Conservation (phyloP, 1,140 invertebrate species). For the Listronotus oregonensis region DNA sequence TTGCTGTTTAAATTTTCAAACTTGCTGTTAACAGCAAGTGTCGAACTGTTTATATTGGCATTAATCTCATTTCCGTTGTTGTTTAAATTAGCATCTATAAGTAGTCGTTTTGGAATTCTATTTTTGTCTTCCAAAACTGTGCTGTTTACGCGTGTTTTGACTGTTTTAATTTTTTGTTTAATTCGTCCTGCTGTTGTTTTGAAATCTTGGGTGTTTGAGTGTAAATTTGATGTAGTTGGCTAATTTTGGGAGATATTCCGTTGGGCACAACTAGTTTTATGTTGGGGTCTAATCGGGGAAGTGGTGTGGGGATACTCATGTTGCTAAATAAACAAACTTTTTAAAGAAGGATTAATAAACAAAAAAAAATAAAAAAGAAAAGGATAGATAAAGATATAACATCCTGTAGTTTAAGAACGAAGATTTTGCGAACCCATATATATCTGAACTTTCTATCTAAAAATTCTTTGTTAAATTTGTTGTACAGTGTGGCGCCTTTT, state of each 20-base stretch:
- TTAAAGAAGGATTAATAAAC: no score
- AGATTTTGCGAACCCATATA: no score
- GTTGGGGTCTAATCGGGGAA: constrained; percentile 19
- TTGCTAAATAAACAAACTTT: no score
- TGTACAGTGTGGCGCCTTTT: no score
- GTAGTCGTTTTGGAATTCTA: constrained; percentile 7
- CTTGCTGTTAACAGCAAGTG: constrained; percentile 11
- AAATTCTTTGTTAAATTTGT: no score
- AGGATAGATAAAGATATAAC: no score
- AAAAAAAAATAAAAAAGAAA: no score
- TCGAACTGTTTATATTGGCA: neutral
- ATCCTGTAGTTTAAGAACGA: no score
- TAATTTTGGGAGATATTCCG: constrained; percentile 29
- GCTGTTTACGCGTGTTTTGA: neutral
- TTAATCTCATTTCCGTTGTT: neutral
- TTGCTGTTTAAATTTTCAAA: constrained; percentile 9
- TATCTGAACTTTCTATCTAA: no score
- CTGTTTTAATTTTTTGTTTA: constrained; percentile 20
- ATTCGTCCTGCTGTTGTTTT: constrained; percentile 26
- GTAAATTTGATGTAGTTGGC: constrained; percentile 24
- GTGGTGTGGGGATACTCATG: constrained; percentile 12
- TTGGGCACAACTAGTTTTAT: neutral
- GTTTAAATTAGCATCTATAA: constrained; percentile 13
- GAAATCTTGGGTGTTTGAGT: constrained; percentile 7
- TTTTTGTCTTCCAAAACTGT: neutral